Conservation (phyloP, 2,888 invertebrate genomes). For the Tortricodes alternella region DNA sequence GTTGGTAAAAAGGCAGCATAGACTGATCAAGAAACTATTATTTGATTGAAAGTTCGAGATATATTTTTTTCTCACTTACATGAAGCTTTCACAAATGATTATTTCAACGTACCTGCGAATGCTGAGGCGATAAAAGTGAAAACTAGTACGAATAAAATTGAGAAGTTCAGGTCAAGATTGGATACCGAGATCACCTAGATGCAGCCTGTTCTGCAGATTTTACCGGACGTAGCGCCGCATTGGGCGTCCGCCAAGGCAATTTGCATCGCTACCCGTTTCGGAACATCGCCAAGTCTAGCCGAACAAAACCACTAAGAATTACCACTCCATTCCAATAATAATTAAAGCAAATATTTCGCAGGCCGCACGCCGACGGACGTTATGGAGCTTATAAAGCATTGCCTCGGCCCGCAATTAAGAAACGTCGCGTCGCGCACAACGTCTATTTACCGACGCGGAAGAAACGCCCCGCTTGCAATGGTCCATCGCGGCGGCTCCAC, state of each 20-base stretch:
- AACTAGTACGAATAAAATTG: constrained; percentile 19
- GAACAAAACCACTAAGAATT: constrained; percentile 82
- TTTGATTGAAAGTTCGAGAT: too few species aligned
- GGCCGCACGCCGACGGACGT: constrained; percentile 73
- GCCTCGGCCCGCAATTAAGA: constrained; percentile 79
- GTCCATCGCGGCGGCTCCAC: constrained; percentile 62
- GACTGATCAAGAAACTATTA: too few species aligned
- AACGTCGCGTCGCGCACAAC: constrained; percentile 71
- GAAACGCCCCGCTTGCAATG: constrained; percentile 76
- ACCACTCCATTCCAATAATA: constrained; percentile 83
- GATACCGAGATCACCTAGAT: constrained; percentile 63
- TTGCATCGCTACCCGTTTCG: constrained; percentile 83
- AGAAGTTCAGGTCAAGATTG: constrained; percentile 54
- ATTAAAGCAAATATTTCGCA: constrained; percentile 82
- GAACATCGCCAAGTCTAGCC: constrained; percentile 83
- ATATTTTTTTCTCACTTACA: neutral
- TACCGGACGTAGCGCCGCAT: constrained; percentile 72
- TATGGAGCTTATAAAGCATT: constrained; percentile 82
- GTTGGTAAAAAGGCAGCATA: too few species aligned
- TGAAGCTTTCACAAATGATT: neutral
- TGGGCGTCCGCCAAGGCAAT: constrained; percentile 82
- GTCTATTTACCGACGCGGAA: constrained; percentile 82
- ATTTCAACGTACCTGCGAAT: neutral
- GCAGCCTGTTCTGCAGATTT: constrained; percentile 51
- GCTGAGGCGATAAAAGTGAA: constrained; percentile 1